Percentiles rank a stretch among this genome's conserved stretches.
phyloP scores from a whole-genome alignment of 1,140 invertebrate species.

The Lasioglossum albipes region DNA sequence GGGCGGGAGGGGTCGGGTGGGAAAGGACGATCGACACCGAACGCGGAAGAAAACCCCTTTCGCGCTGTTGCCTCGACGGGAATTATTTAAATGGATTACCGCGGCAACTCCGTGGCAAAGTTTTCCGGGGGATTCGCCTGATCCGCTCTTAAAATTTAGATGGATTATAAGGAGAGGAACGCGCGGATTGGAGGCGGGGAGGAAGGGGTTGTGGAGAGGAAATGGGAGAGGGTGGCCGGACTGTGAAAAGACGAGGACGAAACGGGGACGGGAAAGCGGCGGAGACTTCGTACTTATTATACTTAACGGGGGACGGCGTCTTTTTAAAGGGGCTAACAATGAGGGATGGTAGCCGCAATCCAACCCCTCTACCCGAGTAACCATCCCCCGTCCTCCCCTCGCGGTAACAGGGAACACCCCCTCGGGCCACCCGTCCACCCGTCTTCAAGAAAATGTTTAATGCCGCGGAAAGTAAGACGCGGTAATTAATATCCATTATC shows the following conservation, averaged over 20 bases:
- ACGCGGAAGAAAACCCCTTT: constrained; percentile 63
- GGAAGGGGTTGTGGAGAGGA: background rate
- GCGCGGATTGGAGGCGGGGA: background rate
- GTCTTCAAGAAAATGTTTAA: constrained; percentile 78
- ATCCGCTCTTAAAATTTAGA: constrained; percentile 79
- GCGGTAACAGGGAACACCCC: background rate
- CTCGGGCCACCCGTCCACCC: constrained; percentile 24
- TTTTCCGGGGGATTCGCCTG: constrained; percentile 70
- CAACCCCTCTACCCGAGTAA: constrained; percentile 18
- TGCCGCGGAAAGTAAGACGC: constrained; percentile 78
- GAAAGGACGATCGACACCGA: constrained; percentile 54
- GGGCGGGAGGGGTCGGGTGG: background rate
- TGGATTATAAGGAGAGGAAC: constrained; percentile 74
- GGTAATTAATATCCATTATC: constrained; percentile 81
- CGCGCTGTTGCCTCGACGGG: constrained; percentile 70
- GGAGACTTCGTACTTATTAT: constrained; percentile 78
- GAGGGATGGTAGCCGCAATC: constrained; percentile 75
- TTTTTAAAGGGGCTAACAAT: constrained; percentile 79
- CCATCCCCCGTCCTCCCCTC: background rate
- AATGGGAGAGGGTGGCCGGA: constrained; percentile 21
- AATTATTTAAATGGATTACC: constrained; percentile 80
- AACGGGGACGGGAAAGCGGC: constrained; percentile 36
- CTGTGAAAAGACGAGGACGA: constrained; percentile 28
- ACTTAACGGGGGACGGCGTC: constrained; percentile 75
- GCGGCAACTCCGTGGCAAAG: constrained; percentile 69